A percentile compares a stretch with the other conserved stretches of the same genome.
phyloP scores from a whole-genome alignment of 92 coral and sea anemone genomes.

The Parazoanthus swiftii region DNA sequence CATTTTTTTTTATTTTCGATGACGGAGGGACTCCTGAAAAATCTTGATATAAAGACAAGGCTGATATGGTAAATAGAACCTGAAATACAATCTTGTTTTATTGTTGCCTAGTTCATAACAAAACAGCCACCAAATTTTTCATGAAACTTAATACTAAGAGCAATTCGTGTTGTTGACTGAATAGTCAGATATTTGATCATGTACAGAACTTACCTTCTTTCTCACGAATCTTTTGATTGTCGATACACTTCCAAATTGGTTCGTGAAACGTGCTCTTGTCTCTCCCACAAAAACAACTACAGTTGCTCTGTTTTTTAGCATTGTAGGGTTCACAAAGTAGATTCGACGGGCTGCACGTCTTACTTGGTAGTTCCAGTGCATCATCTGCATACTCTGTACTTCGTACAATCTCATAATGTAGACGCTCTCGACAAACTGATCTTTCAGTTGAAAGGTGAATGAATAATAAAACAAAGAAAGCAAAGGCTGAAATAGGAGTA shows the following conservation, averaged over 20 bases:
- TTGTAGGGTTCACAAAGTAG: not conserved
- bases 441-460: not conserved
- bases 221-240: conserved; percentile 16
- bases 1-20: no score
- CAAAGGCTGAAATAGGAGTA: not conserved
- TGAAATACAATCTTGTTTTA: no score
- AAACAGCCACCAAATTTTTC: not conserved
- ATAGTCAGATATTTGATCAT: not conserved
- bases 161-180: not conserved
- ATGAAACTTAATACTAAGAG: not conserved
- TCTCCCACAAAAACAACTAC: conserved; percentile 37
- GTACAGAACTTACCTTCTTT: conserved; percentile 21
- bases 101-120: no score
- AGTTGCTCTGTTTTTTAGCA: not conserved
- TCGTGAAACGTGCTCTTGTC: conserved; percentile 39
- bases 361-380: not conserved
- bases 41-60: not conserved
- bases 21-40: not conserved
- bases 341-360: not conserved
- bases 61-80: no score
- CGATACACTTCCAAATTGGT: conserved; percentile 25
- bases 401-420: conserved; percentile 5
- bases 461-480: not conserved
- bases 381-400: conserved; percentile 21
- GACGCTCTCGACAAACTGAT: not conserved